Evolutionary conservation across 2,888 invertebrate genomes (phyloP).

Genomic region (Neoitamus cyanurus): DNA sequence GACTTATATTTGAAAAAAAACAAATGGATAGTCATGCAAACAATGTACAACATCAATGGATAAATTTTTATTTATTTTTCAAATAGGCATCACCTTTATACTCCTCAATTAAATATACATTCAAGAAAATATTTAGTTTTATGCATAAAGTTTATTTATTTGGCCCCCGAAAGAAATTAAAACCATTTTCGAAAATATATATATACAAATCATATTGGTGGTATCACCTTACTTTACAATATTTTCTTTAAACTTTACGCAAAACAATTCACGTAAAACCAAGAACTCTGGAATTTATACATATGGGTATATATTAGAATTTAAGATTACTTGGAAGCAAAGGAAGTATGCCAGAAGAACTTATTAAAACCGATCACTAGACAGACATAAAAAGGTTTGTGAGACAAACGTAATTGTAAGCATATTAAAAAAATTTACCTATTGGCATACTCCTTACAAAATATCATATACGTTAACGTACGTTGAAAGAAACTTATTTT

Average conservation of each 20-base stretch:
- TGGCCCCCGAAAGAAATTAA: constrained; percentile 66
- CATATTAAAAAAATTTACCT: not conserved
- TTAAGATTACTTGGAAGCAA: not conserved
- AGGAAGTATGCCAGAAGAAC: not conserved
- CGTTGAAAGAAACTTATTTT: not conserved
- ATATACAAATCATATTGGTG: constrained; percentile 26
- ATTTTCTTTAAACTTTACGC: not conserved
- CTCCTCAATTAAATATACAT: constrained; percentile 53
- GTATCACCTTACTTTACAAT: constrained; percentile 5
- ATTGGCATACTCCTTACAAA: not conserved
- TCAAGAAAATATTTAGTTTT: constrained; percentile 54
- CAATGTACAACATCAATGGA: constrained; percentile 41
- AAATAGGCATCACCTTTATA: constrained; percentile 9
- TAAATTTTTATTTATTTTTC: constrained; percentile 28
- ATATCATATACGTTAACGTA: not conserved
- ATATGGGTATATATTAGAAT: not conserved
- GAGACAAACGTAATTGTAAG: not conserved
- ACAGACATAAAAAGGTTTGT: not conserved
- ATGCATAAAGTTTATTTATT: constrained; percentile 53
- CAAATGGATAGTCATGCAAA: not conserved
- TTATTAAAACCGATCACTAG: not conserved
- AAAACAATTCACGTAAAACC: not conserved
- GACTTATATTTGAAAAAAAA: not conserved
- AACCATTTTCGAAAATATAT: constrained; percentile 46
- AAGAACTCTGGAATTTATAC: not conserved